Evolutionary conservation across 2,888 invertebrate species (phyloP).

Genomic region (Ennomos fuscantarius): DNA sequence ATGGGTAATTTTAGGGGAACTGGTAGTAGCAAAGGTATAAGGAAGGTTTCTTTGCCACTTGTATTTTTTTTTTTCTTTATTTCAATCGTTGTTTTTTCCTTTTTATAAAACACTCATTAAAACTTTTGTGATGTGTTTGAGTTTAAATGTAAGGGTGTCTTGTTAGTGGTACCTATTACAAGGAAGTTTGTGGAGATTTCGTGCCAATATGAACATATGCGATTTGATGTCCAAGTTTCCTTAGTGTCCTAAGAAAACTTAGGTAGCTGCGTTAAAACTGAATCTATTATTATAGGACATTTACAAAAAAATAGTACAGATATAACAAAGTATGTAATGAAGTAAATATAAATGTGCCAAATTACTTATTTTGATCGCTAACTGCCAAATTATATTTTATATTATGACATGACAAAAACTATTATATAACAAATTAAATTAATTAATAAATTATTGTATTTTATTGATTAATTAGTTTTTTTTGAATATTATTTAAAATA

Average conservation of each 20-base stretch:
- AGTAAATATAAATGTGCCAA: no score
- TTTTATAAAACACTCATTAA: slow-evolving; percentile 71
- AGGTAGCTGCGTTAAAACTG: slow-evolving; percentile 3
- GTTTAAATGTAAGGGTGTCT: slow-evolving; percentile 74
- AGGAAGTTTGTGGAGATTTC: slow-evolving; percentile 36
- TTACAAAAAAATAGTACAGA: no score
- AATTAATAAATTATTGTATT: no score
- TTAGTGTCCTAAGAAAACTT: slow-evolving; percentile 27
- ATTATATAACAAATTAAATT: no score
- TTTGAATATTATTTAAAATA: no score
- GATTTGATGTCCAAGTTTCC: slow-evolving; percentile 26
- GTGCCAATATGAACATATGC: slow-evolving; percentile 25
- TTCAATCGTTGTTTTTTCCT: slow-evolving; percentile 55
- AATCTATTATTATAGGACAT: slow-evolving; percentile 33
- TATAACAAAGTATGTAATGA: no score
- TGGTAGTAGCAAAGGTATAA: slow-evolving; percentile 37
- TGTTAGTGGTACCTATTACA: slow-evolving; percentile 48
- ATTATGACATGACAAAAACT: no score
- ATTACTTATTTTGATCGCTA: no score
- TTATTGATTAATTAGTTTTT: no score
- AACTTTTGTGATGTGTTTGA: slow-evolving; percentile 70
- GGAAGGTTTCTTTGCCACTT: slow-evolving; percentile 49
- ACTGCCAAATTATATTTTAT: no score
- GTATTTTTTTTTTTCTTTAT: slow-evolving; percentile 51
- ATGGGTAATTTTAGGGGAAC: slow-evolving; percentile 43